Evolutionary conservation across 2,113 vertebrate genomes (phyloP), one percentile per base, ranked within the genome.

Genomic region (Protobothrops mucrosquamatus): DNA sequence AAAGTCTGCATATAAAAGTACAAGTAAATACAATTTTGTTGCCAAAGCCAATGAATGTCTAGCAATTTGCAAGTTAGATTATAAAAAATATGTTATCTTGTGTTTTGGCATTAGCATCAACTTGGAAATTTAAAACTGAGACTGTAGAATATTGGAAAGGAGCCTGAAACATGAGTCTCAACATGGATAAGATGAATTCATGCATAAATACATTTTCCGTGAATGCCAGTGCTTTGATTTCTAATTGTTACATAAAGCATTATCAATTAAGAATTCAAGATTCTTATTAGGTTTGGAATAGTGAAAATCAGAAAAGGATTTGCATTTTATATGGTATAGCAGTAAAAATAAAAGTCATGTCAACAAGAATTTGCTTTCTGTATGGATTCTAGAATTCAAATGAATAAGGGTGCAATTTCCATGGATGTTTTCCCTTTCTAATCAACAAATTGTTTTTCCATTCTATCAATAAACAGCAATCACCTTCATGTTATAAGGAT

Each of bases 41-140:
- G 95, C 95, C 93, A 95, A 95, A 94, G 96, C 91, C 96, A 96
- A 93, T 94, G 96, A 96, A 93, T 94, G 91, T 95, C 92, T 89
- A 96, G 94, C 92, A 96, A 97, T 94, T 97, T 86, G 26, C 89
- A 95, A 95, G 81, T 96, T 96, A 96, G 93, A 97, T 96, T 94
- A 96, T 97, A 96, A 98, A 97, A 59, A 94, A 97, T 96, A 96
- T 96, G 97, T 97, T 95, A 94, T 95, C 89, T 90, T 96, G 39
- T 95, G 94, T 95, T 96, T 97, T 96, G 96, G 96, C 97, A 97
- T 96, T 96, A 96, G 91, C 89, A 97, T 96, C 96, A 59, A 88
- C 90, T 97, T 95, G 92, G 93, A 96, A 95, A 96, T 39, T 81
- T 96, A 97, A 95, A 29, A 90, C 57, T 43, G 94, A 93, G 93